These are phyloP conservation scores for Drosophila mettleri DNA, from an alignment of 2,888 invertebrate species.

Conservation along the genomic window DNA sequence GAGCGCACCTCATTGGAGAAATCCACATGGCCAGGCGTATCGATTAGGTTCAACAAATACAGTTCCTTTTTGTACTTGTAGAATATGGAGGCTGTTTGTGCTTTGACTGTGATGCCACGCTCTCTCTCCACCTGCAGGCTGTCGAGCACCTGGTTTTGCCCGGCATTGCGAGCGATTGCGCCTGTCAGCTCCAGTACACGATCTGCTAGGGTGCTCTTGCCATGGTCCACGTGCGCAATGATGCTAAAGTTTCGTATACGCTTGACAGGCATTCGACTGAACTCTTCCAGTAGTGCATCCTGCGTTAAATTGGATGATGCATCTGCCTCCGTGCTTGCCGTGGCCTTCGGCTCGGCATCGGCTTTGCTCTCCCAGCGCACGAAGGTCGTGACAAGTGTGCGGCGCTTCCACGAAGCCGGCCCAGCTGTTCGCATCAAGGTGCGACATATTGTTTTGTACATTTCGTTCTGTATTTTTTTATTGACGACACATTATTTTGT, in stretches of 20 bases:
- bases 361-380: not conserved
- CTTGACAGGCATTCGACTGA: conserved; percentile 76
- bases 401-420: conserved; percentile 27
- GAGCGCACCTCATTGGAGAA: conserved; percentile 95
- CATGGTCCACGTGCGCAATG: conserved; percentile 99
- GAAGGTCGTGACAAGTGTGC: conserved; percentile 33
- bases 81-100: conserved; percentile 96
- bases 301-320: conserved; percentile 20
- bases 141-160: conserved; percentile 90
- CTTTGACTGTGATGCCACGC: conserved; percentile 99
- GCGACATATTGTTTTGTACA: conserved; percentile 46
- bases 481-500: conserved; percentile 22
- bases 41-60: conserved; percentile 97
- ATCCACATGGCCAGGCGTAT: conserved; percentile 99
- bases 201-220: conserved; percentile 98
- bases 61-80: conserved; percentile 88
- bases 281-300: conserved; percentile 52
- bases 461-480: conserved; percentile 5
- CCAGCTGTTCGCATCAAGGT: conserved; percentile 23
- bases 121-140: conserved; percentile 95
- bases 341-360: not conserved
- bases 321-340: not conserved
- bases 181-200: conserved; percentile 97
- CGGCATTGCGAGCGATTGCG: conserved; percentile 88
- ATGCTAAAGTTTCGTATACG: conserved; percentile 96